Base-by-base conservation (phyloP, 2,797 vertebrate genomes). In the Hippocampus kuda region DNA sequence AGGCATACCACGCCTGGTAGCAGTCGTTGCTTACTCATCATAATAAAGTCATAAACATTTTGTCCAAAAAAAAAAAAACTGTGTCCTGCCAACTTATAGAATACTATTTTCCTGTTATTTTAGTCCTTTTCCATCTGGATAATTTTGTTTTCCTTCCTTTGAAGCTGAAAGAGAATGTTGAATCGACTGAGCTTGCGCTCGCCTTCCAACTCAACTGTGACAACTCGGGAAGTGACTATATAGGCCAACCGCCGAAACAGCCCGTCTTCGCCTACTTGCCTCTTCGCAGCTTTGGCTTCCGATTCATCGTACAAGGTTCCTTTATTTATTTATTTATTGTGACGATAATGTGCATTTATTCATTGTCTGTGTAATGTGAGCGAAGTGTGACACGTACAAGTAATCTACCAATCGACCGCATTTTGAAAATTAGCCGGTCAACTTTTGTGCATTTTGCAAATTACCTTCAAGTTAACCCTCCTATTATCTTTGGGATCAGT, bases 191-290 rank as follows among this genome's bases (percentile, higher is more conserved):
- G 79, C 79, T 92, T 2, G 91, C 92, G 7, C 79, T 93, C 71
- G 92, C 91, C n/a, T 93, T 93, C 79, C 89, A 90, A 80, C 86
- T 93, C 1, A 66, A 72, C 20, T 51, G 41, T 8, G 49, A 69
- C 44, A 54, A 54, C 15, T 26, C 77, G 20, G 83, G 70, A 42
- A 63, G 67, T 8, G 82, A 86, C 16, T 1, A 79, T 1, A 65
- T 69, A 0, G 72, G 74, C 16, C 88, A 87, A 79, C 91, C 91
- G 15, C 84, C 90, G 67, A 91, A 92, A 78, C 91, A 93, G 68
- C 90, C 90, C 0, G 90, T 93, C 69, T 93, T 92, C 2, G 91
- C 92, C 30, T 93, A 91, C 79, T 84, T 93, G 71, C 92, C 92
- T 2, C 89, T 93, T 22, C 88, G 91, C 67, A 92, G 90, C 72